Conservation (phyloP, 2,797 vertebrate genomes). For the Microchirus variegatus region DNA sequence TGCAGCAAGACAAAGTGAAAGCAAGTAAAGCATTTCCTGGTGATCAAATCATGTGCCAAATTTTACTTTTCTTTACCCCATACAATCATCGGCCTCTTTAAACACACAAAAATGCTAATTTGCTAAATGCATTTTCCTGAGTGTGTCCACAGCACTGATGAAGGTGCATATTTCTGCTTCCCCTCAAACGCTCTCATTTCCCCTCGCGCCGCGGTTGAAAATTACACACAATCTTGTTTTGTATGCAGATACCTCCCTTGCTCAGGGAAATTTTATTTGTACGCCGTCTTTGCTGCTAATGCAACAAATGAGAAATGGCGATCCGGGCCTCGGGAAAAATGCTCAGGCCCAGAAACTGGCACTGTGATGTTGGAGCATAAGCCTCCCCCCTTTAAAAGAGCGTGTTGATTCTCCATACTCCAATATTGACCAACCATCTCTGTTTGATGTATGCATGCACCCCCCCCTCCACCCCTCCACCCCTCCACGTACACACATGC, state of each 20-base stretch:
- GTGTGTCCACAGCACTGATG: conserved; percentile 44
- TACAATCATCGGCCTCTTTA: conserved; percentile 7
- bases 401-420: conserved; percentile 92
- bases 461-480: conserved; percentile 77
- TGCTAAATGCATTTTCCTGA: conserved; percentile 49
- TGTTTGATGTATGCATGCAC: conserved; percentile 93
- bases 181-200: conserved; percentile 30
- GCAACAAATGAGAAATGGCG: conserved; percentile 79
- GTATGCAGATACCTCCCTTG: conserved; percentile 67
- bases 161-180: conserved; percentile 52
- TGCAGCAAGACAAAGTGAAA: conserved; percentile 1
- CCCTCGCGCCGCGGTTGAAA: conserved; percentile 43
- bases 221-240: conserved; percentile 67
- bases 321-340: conserved; percentile 73
- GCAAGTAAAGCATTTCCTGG: conserved; percentile 5
- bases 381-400: conserved; percentile 87
- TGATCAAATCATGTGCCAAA: conserved; percentile 20
- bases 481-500: conserved; percentile 29
- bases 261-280: conserved; percentile 69
- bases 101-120: conserved; percentile 52
- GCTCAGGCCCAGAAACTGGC: conserved; percentile 55
- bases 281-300: conserved; percentile 66
- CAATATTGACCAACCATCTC: conserved; percentile 93
- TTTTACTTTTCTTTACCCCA: conserved; percentile 8
- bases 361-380: conserved; percentile 85